Evolutionary conservation across 2,797 vertebrate genomes (phyloP).

Genomic region (Sebastes baramenuke): DNA sequence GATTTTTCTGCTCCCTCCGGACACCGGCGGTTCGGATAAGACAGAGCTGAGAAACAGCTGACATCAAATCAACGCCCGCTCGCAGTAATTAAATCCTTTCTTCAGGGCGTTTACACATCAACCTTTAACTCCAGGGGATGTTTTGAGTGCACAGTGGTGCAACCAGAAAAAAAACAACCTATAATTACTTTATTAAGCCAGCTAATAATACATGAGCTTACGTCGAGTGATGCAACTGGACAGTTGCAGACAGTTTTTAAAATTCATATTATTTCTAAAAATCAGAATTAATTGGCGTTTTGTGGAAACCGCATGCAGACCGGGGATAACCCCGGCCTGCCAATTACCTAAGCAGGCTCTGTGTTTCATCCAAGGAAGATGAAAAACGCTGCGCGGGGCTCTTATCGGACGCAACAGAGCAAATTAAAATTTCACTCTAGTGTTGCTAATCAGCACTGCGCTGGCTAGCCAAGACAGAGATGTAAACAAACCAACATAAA

Average conservation of each 20-base stretch:
- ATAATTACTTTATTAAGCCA: conserved; percentile 64
- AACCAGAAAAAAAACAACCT: conserved; percentile 33
- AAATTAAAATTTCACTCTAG: conserved; percentile 84
- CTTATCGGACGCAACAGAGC: conserved; percentile 83
- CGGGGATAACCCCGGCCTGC: conserved; percentile 77
- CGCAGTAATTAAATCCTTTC: conserved; percentile 73
- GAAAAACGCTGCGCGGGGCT: conserved; percentile 68
- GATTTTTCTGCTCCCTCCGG: conserved; percentile 50
- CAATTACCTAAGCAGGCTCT: conserved; percentile 79
- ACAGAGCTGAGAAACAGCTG: conserved; percentile 68
- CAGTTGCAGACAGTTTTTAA: conserved; percentile 17
- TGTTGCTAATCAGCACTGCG: conserved; percentile 78
- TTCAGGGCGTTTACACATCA: conserved; percentile 80
- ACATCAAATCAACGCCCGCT: conserved; percentile 65
- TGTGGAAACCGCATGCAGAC: conserved; percentile 71
- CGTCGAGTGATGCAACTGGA: conserved; percentile 54
- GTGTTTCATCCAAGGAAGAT: conserved; percentile 79
- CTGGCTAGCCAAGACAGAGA: conserved; percentile 70
- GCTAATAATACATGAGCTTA: conserved; percentile 59
- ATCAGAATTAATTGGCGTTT: conserved; percentile 77
- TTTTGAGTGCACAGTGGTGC: conserved; percentile 38
- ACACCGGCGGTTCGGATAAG: conserved; percentile 43
- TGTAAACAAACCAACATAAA: conserved; percentile 81
- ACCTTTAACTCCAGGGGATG: conserved; percentile 69
- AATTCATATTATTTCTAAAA: conserved; percentile 50